phyloP scores from a whole-genome alignment of 2,888 invertebrate species.

The Ceraclea dissimilis region DNA sequence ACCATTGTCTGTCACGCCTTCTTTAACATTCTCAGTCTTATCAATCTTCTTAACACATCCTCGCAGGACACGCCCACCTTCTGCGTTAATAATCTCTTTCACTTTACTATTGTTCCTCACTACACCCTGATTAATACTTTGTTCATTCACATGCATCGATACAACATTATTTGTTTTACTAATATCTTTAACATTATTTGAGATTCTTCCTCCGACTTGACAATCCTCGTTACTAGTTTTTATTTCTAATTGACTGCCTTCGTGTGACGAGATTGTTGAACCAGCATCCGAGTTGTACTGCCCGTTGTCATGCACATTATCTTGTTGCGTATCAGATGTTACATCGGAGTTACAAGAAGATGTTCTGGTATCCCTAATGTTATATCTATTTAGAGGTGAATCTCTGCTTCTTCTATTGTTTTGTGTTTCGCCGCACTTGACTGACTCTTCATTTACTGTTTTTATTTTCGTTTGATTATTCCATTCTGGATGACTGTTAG shows the following conservation, averaged over 20 bases:
- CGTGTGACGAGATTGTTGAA: conserved; percentile 7
- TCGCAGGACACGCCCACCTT: background rate
- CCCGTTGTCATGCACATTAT: background rate
- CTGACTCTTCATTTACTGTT: background rate
- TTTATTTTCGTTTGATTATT: background rate
- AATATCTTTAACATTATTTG: background rate
- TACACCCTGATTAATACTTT: too few relatives aligned
- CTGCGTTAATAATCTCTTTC: background rate
- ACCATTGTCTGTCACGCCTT: background rate
- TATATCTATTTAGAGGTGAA: background rate
- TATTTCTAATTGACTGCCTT: conserved; percentile 10
- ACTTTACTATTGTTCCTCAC: background rate
- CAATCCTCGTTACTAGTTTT: background rate
- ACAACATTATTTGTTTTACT: too few relatives aligned
- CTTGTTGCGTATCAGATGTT: conserved; percentile 4
- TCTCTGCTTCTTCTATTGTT: background rate
- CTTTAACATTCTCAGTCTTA: background rate
- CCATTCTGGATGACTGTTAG: background rate
- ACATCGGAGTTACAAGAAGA: conserved; percentile 6
- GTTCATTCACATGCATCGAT: too few relatives aligned
- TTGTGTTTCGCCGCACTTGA: background rate
- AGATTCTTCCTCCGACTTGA: background rate
- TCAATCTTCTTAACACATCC: background rate
- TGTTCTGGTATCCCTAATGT: conserved; percentile 1
- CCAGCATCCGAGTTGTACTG: conserved; percentile 10